Conservation (phyloP, 2,113 vertebrate genomes). For the Glaucidium brasilianum region DNA sequence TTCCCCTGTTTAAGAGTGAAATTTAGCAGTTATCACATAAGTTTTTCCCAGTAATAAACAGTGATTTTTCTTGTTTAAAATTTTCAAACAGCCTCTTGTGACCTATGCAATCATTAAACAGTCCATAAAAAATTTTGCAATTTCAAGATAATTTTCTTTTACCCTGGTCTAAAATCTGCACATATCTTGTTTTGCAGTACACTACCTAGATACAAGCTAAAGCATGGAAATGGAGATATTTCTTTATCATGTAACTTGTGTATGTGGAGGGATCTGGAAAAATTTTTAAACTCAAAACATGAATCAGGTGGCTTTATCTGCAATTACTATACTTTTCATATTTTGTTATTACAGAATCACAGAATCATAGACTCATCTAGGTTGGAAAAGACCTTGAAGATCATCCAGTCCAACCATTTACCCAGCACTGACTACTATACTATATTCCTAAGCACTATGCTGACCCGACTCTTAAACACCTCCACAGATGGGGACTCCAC, state of each 20-base stretch:
- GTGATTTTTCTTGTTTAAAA: background rate
- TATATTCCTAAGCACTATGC: too few species aligned
- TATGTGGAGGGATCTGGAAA: background rate
- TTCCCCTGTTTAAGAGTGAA: background rate
- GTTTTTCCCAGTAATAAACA: background rate
- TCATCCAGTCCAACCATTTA: too few species aligned
- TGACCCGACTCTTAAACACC: too few species aligned
- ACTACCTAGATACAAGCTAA: background rate
- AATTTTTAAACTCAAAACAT: background rate
- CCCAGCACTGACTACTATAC: too few species aligned
- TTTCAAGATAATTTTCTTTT: background rate
- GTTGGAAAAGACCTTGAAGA: too few species aligned
- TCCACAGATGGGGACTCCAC: too few species aligned
- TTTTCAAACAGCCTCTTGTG: background rate
- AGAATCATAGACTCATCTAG: too few species aligned
- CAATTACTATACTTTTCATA: background rate
- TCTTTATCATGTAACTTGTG: background rate
- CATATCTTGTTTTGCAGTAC: background rate
- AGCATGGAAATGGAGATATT: background rate
- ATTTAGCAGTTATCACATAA: background rate
- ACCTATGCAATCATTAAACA: background rate
- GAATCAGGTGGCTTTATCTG: background rate
- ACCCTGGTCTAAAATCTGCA: background rate
- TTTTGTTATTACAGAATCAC: background rate
- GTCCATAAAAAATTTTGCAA: background rate